Evolutionary conservation across 2,113 vertebrate species (phyloP), one percentile per base, ranked within the genome.

Genomic region (Alaudala cheleensis): DNA sequence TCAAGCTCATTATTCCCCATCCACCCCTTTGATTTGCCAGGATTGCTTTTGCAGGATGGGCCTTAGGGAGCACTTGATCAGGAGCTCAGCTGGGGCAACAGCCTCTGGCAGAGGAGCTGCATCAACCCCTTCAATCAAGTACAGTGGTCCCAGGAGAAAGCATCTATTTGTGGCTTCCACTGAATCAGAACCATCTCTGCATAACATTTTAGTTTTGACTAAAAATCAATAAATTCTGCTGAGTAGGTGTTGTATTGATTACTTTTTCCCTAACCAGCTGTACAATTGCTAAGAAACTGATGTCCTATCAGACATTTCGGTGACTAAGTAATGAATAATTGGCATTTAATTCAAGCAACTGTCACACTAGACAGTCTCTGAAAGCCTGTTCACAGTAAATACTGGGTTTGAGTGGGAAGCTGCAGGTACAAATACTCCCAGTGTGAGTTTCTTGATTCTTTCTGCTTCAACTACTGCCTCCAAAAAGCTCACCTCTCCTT

Each of bases 311-410:
- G 95, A 93, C 86, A 86, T 86, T 93, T 84, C 0, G 0, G 80
- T 94, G 95, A 95, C 86, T 94, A 86, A 96, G 92, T 90, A 83
- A 93, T 84, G 88, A 96, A 86, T 88, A 96, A 96, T 84, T 87
- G 86, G 83, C 57, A 69, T 82, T 93, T 93, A 92, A 96, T 94
- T 69, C 72, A 74, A 88, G 86, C 57, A 90, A 44, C 67, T 96
- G 88, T 78, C 93, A 74, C 82, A 76, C 61, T 71, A 88, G 77
- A 58, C 70, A 69, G 77, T 45, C 44, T 90, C 92, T 97, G 80
- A 90, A 96, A 96, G 72, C 67, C 69, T 86, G 31, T 37, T 94
- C 95, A 88, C 72, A 74, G 80, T 90, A 94, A 95, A 94, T 84
- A 94, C 88, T 81, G 58, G 56, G 8, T 92, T 60, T 91, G 86